phyloP scores from a whole-genome alignment of 2,113 vertebrate species.

The Colossoma macropomum region DNA sequence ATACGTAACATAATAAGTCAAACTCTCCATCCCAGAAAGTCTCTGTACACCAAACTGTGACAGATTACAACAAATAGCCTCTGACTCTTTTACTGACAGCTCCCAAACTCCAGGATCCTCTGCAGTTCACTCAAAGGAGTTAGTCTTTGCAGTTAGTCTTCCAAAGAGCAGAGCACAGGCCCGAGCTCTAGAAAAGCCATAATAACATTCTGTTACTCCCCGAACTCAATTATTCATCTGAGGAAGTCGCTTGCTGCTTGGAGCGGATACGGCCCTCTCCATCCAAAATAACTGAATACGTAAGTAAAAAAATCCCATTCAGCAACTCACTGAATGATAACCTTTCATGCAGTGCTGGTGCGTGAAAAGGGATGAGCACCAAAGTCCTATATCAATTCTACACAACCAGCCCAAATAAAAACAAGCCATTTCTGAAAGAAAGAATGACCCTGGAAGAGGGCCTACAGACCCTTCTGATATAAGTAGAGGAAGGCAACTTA shows the following conservation, averaged over 20 bases:
- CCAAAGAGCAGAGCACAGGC: no score
- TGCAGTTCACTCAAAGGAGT: not conserved
- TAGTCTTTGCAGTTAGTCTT: not conserved
- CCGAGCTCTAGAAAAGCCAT: no score
- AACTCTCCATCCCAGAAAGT: no score
- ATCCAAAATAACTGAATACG: not conserved
- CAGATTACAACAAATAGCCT: not conserved
- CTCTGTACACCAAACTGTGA: no score
- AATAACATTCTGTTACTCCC: not conserved
- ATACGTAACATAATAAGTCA: no score
- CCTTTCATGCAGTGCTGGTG: not conserved
- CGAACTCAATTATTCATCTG: not conserved
- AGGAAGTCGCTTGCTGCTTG: not conserved
- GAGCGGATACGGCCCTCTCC: no score
- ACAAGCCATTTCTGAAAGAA: no score
- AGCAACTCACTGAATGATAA: not conserved
- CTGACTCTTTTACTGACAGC: not conserved
- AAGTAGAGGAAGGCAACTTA: no score
- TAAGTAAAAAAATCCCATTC: not conserved
- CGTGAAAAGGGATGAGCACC: not conserved
- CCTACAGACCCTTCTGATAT: no score
- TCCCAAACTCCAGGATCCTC: not conserved
- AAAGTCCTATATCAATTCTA: not conserved
- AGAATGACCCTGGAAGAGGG: no score
- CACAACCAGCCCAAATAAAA: no score